A percentile compares a stretch with the other conserved stretches of the same genome.
Evolutionary conservation across 2,797 vertebrate genomes (phyloP).

Genomic region (Clarias fuscus): DNA sequence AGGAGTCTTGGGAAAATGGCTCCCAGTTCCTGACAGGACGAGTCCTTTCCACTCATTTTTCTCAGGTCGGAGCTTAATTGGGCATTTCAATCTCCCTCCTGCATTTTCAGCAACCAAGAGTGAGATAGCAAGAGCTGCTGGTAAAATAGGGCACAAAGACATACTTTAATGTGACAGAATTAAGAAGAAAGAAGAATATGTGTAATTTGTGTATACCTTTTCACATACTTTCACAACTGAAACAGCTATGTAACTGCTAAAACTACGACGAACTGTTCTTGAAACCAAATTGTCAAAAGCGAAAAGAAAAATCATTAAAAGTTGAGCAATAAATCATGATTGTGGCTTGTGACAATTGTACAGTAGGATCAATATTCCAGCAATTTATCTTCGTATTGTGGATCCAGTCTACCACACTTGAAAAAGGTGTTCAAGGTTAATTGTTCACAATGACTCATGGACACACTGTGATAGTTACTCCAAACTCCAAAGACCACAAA

Average conservation of each 20-base stretch:
- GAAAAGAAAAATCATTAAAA: conserved; percentile 45
- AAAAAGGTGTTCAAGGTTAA: conserved; percentile 50
- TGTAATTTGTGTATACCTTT: conserved; percentile 20
- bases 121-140: conserved; percentile 29
- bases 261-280: not conserved
- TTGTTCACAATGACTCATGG: conserved; percentile 28
- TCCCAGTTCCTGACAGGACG: conserved; percentile 47
- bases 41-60: conserved; percentile 53
- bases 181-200: conserved; percentile 15
- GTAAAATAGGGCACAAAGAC: conserved; percentile 48
- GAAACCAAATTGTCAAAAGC: conserved; percentile 34
- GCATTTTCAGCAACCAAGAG: conserved; percentile 42
- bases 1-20: conserved; percentile 54
- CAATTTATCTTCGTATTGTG: conserved; percentile 53
- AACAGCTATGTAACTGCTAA: not conserved
- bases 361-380: conserved; percentile 52
- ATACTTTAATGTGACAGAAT: conserved; percentile 33
- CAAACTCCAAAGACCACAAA: conserved; percentile 21
- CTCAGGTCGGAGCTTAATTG: conserved; percentile 52
- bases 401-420: conserved; percentile 44
- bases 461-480: conserved; percentile 24
- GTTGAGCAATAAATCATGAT: conserved; percentile 52
- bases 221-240: conserved; percentile 37
- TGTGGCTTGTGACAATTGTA: conserved; percentile 26
- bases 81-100: conserved; percentile 51